Evolutionary conservation across 2,113 vertebrate species (phyloP).

Genomic region (Plecturocebus donacophilus): DNA sequence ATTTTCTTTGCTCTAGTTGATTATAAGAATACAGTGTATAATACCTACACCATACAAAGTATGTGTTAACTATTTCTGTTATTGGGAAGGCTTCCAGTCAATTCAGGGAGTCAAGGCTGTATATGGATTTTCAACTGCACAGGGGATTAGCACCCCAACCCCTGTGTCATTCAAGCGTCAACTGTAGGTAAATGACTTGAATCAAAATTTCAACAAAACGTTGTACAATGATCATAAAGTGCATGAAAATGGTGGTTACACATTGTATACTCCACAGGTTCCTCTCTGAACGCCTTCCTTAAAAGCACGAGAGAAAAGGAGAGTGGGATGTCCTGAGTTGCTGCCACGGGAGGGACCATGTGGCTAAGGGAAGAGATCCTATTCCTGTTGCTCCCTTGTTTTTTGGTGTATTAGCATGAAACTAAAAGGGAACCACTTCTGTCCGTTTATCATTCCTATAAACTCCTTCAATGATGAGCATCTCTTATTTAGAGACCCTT

Average conservation of each 20-base stretch:
- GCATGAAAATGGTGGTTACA: fast-evolving
- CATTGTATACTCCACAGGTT: fast-evolving
- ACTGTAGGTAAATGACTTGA: not conserved
- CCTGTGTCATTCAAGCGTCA: not conserved
- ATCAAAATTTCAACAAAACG: not conserved
- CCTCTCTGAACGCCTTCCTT: not conserved
- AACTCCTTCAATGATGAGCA: fast-evolving
- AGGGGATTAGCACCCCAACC: not conserved
- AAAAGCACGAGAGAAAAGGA: not conserved
- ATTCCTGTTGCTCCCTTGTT: fast-evolving
- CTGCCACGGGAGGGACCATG: fast-evolving
- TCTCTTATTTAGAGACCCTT: fast-evolving
- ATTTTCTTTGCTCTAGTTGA: not conserved
- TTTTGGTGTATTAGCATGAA: not conserved
- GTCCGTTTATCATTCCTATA: fast-evolving
- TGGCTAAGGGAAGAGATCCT: not conserved
- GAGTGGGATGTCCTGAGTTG: fast-evolving
- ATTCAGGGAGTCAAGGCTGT: not conserved
- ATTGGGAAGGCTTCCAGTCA: not conserved
- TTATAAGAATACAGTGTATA: not conserved
- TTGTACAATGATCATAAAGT: not conserved
- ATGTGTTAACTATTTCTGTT: not conserved
- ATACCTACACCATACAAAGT: not conserved
- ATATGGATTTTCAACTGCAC: not conserved
- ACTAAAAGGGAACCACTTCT: not conserved